phyloP scores from a whole-genome alignment of 35 echinoderm and acorn worm species.

The Hemicentrotus pulcherrimus region DNA sequence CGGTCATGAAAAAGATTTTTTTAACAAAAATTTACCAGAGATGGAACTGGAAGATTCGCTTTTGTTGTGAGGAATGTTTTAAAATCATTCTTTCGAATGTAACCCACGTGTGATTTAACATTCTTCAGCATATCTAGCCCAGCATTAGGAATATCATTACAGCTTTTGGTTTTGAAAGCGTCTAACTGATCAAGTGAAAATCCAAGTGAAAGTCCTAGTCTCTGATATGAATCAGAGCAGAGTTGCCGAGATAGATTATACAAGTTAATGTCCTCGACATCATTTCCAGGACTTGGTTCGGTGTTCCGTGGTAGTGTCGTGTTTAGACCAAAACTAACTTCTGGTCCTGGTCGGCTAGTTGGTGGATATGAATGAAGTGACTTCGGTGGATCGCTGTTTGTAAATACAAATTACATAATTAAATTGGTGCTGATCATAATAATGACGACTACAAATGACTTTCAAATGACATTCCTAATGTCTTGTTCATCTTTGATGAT shows the following conservation, averaged over 20 bases:
- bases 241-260: neutral
- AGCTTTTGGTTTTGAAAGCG: neutral
- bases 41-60: neutral
- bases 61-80: neutral
- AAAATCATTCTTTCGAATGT: neutral
- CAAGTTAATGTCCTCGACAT: neutral
- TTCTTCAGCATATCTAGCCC: neutral
- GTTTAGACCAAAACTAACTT: neutral
- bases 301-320: neutral
- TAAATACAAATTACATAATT: no score
- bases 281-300: neutral
- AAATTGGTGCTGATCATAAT: no score
- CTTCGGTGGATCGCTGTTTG: neutral
- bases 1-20: no score
- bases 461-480: no score
- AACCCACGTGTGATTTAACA: neutral
- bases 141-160: neutral
- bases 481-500: no score
- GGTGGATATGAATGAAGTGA: neutral
- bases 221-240: neutral
- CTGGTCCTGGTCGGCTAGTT: neutral
- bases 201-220: neutral
- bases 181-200: neutral
- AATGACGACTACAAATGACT: no score
- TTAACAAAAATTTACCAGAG: neutral